Conservation (phyloP, 2,113 vertebrate species). For the Vidua macroura region DNA sequence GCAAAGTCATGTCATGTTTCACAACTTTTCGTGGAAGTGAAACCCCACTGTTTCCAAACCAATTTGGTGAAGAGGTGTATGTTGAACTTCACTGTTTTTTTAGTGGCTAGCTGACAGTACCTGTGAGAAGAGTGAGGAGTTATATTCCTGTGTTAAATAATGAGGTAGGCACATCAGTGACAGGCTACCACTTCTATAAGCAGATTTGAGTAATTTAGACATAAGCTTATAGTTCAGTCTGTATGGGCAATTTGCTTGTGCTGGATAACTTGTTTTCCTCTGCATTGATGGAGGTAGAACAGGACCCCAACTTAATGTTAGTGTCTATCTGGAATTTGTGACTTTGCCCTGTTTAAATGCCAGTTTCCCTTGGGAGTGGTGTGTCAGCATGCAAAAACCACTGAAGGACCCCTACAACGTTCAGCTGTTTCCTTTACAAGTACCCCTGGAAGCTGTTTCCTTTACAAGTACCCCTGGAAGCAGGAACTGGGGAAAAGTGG, state of each 20-base stretch:
- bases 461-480: background rate
- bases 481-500: background rate
- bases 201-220: background rate
- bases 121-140: background rate
- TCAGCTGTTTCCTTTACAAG: background rate
- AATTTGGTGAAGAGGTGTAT: background rate
- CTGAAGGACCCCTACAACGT: background rate
- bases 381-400: background rate
- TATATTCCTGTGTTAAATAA: background rate
- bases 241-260: background rate
- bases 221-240: background rate
- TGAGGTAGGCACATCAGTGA: background rate
- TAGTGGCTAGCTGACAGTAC: background rate
- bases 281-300: background rate
- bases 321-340: background rate
- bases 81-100: background rate
- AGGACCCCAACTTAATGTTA: background rate
- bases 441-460: background rate
- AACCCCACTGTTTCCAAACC: background rate
- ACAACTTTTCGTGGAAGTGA: background rate
- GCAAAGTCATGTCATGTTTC: background rate
- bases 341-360: slow-evolving; percentile 1
- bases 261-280: background rate
- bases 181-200: background rate
- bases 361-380: background rate